These are phyloP conservation scores for Rhagophthalmus giganteus DNA, from an alignment of 2,888 invertebrate genomes.

Conservation along the genomic window DNA sequence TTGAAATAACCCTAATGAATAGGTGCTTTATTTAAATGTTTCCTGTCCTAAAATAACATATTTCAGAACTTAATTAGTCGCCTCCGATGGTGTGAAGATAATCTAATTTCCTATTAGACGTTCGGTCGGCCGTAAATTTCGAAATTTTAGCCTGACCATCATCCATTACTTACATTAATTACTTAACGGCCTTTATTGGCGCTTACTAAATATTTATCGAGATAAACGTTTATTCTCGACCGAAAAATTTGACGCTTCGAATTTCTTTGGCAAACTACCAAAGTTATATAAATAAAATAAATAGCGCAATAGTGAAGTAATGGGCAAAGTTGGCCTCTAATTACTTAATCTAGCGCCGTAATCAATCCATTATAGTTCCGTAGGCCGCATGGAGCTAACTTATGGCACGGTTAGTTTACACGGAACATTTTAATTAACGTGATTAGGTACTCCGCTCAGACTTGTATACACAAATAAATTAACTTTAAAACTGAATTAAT, in stretches of 20 bases:
- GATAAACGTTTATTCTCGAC: no score
- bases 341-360: slow-evolving; percentile 53
- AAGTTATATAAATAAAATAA: slow-evolving; percentile 40
- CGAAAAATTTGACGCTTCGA: not conserved
- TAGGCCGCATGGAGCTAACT: slow-evolving; percentile 34
- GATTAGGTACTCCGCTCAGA: slow-evolving; percentile 54
- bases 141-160: not conserved
- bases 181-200: not conserved
- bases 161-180: not conserved
- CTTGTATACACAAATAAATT: slow-evolving; percentile 56
- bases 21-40: slow-evolving; percentile 52
- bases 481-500: slow-evolving; percentile 58
- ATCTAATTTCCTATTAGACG: slow-evolving; percentile 36
- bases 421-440: slow-evolving; percentile 56
- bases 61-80: slow-evolving; percentile 49
- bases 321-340: slow-evolving; percentile 55
- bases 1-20: slow-evolving; percentile 49
- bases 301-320: slow-evolving; percentile 52
- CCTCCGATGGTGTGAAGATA: slow-evolving; percentile 47
- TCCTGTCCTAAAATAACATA: slow-evolving; percentile 52
- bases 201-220: not conserved
- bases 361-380: slow-evolving; percentile 44
- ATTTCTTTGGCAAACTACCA: slow-evolving; percentile 1
- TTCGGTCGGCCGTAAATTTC: slow-evolving; percentile 9
- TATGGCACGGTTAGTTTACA: slow-evolving; percentile 43